These are phyloP conservation scores for Numida meleagris DNA, from an alignment of 2,113 vertebrate species.

Conservation along the genomic window DNA sequence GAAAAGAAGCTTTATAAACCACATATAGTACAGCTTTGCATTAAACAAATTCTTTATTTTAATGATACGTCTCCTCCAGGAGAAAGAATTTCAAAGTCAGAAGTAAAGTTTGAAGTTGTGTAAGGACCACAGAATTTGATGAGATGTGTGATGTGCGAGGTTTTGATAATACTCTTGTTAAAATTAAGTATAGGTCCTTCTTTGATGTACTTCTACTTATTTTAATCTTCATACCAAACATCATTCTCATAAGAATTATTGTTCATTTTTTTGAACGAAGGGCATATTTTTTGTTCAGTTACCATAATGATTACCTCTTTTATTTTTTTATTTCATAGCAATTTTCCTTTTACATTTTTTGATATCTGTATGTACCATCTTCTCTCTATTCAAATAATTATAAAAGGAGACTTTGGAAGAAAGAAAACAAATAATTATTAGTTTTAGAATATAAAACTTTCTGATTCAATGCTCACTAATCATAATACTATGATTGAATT, in stretches of 20 bases:
- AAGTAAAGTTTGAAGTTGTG: neutral
- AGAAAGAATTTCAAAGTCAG: neutral
- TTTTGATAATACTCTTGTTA: constrained; percentile 16
- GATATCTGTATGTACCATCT: neutral
- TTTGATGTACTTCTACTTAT: neutral
- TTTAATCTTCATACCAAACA: neutral
- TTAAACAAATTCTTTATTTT: neutral
- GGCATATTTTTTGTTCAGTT: neutral
- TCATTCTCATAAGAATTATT: neutral
- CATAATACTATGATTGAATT: neutral
- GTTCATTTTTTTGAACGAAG: neutral
- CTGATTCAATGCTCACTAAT: neutral
- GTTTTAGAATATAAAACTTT: neutral
- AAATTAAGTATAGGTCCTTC: neutral
- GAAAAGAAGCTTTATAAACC: neutral
- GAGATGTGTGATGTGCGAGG: neutral
- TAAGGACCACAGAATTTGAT: neutral
- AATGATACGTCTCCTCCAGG: neutral
- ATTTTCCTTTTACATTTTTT: neutral
- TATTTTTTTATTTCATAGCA: neutral
- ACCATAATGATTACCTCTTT: neutral
- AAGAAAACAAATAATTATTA: neutral
- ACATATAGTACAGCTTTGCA: neutral
- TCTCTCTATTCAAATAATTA: neutral
- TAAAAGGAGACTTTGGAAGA: neutral